These are phyloP conservation scores for Dreissena rostriformis DNA, from an alignment of 1,140 invertebrate species.

Conservation along the genomic window DNA sequence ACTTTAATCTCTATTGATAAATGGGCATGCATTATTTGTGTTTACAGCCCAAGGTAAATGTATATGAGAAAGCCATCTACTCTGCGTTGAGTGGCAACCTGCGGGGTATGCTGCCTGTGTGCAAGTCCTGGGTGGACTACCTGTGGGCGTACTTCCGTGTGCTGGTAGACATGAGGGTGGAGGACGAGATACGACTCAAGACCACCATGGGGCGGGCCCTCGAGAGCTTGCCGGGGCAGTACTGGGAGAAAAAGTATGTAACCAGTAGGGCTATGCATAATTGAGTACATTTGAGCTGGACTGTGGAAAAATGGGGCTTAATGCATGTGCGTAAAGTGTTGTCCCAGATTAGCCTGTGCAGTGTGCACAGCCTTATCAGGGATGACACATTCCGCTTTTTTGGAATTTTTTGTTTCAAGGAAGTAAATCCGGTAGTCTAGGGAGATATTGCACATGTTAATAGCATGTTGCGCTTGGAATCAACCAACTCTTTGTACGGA, in stretches of 20 bases:
- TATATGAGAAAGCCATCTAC: slow-evolving; percentile 85
- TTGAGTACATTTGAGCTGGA: no score
- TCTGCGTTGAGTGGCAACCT: slow-evolving; percentile 93
- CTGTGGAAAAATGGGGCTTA: no score
- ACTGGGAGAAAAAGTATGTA: slow-evolving; percentile 88
- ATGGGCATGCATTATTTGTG: neutral
- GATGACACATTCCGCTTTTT: neutral
- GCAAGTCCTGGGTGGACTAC: slow-evolving; percentile 92
- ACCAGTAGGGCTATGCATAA: neutral
- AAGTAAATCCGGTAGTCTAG: no score
- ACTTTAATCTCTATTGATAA: no score
- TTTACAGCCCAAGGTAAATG: slow-evolving; percentile 78
- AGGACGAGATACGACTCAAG: slow-evolving; percentile 85
- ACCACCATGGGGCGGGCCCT: slow-evolving; percentile 69
- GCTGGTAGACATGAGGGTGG: slow-evolving; percentile 92
- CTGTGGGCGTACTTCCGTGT: slow-evolving; percentile 94
- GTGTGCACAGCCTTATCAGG: neutral
- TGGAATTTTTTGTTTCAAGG: no score
- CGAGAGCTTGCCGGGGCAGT: slow-evolving; percentile 86
- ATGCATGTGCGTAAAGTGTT: slow-evolving; percentile 9
- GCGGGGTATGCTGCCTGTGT: slow-evolving; percentile 87
- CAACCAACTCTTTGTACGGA: no score
- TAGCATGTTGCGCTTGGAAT: no score
- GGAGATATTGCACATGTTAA: no score
- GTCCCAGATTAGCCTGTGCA: no score